Evolutionary conservation across 2,797 vertebrate species (phyloP).

Genomic region (Myotis pilosus): DNA sequence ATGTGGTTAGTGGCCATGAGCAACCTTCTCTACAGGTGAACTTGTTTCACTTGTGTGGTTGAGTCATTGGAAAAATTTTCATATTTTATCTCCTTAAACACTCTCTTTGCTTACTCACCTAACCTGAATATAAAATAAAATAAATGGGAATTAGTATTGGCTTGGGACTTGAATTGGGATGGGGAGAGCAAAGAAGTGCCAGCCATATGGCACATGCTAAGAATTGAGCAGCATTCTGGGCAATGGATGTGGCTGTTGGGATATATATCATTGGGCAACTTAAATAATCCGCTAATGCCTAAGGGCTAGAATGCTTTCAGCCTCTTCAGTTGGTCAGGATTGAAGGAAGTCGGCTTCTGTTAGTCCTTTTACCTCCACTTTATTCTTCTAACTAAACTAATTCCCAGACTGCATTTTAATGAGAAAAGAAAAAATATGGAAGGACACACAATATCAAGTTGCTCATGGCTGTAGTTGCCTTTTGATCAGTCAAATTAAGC

Average conservation of each 20-base stretch:
- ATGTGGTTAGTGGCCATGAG: neutral
- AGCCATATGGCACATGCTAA: neutral
- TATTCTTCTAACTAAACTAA: neutral
- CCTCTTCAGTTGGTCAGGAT: neutral
- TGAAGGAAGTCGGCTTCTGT: neutral
- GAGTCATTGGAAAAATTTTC: neutral
- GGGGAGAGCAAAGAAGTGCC: neutral
- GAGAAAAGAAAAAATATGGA: neutral
- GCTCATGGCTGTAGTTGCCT: neutral
- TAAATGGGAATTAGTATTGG: neutral
- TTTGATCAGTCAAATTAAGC: neutral
- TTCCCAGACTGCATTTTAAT: neutral
- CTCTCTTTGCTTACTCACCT: neutral
- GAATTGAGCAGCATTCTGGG: neutral
- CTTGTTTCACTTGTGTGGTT: neutral
- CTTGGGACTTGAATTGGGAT: neutral
- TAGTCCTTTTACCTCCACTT: neutral
- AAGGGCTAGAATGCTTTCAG: neutral
- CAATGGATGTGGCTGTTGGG: neutral
- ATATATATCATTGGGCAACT: neutral
- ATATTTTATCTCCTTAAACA: neutral
- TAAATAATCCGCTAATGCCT: neutral
- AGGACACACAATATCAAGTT: neutral
- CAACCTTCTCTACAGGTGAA: neutral
- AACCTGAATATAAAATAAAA: neutral